Evolutionary conservation across 2,888 invertebrate genomes (phyloP).

Genomic region (Lepetodrilus schrolli): DNA sequence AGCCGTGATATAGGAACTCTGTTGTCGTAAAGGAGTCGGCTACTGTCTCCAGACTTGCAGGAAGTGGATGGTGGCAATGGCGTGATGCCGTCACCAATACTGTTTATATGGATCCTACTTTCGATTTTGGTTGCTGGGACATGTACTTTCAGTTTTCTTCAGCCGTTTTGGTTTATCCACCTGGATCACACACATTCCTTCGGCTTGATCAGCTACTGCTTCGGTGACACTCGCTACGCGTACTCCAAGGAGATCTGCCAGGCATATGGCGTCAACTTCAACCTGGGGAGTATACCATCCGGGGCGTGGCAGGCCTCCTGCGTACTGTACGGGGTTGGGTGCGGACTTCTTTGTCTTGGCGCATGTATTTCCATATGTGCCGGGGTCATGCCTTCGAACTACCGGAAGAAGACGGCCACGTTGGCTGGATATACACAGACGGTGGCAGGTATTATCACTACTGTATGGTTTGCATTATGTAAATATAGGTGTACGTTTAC

Average conservation of each 20-base stretch:
- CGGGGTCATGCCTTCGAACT: constrained; percentile 57
- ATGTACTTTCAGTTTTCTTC: constrained; percentile 74
- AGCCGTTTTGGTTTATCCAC: constrained; percentile 75
- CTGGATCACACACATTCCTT: constrained; percentile 58
- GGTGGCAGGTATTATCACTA: constrained; percentile 73
- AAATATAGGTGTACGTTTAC: too few species aligned
- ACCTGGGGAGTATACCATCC: constrained; percentile 63
- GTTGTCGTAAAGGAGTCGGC: too few species aligned
- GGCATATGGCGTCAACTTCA: constrained; percentile 65
- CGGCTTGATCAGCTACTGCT: constrained; percentile 62
- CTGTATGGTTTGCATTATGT: too few species aligned
- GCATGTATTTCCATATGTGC: constrained; percentile 65
- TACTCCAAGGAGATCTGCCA: constrained; percentile 25
- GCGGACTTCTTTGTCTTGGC: constrained; percentile 67
- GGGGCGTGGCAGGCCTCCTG: constrained; percentile 71
- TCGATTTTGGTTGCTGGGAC: constrained; percentile 73
- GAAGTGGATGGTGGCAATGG: not conserved
- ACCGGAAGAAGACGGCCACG: constrained; percentile 60
- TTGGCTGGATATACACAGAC: constrained; percentile 67
- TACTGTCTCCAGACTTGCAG: not conserved
- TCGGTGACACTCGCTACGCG: constrained; percentile 28
- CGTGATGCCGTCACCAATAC: constrained; percentile 50
- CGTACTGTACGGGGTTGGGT: constrained; percentile 70
- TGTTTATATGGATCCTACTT: constrained; percentile 72
- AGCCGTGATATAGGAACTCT: too few species aligned